A percentile compares a stretch with the other conserved stretches of the same genome.
Conservation (phyloP, 2,797 vertebrate species). For the Squalus acanthias region DNA sequence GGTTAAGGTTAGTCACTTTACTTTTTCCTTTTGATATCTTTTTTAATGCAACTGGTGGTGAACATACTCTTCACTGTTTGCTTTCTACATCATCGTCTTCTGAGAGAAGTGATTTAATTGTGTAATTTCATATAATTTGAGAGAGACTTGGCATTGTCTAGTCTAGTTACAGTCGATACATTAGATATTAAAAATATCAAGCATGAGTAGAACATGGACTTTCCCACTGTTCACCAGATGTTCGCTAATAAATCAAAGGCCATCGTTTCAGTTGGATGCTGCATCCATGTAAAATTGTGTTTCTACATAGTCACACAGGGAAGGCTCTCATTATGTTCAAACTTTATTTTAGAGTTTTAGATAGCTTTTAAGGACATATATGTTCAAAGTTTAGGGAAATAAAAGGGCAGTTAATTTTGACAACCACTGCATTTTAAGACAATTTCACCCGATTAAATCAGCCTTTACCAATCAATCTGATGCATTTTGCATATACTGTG, state of each 20-base stretch:
- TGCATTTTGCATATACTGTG: not conserved
- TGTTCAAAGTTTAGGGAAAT: not conserved
- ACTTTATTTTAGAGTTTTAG: not conserved
- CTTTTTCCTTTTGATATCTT: not conserved
- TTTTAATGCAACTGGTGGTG: not conserved
- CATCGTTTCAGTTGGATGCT: not conserved
- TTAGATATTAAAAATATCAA: conserved; percentile 7
- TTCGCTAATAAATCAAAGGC: not conserved
- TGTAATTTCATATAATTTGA: not conserved
- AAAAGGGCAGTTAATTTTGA: conserved; percentile 15
- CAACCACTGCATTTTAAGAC: not conserved
- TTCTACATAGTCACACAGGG: not conserved
- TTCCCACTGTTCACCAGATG: not conserved
- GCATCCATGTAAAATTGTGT: not conserved
- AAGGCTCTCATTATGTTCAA: not conserved
- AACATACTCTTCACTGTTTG: not conserved
- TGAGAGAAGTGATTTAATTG: not conserved
- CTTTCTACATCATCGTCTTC: not conserved
- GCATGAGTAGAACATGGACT: not conserved
- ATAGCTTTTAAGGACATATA: not conserved
- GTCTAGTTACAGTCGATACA: not conserved
- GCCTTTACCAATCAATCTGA: not conserved
- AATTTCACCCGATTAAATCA: not conserved
- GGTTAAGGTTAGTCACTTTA: not conserved
- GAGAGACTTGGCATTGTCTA: not conserved